These are phyloP conservation scores for Scotopteryx bipunctaria DNA, from an alignment of 2,888 invertebrate genomes.

Conservation along the genomic window DNA sequence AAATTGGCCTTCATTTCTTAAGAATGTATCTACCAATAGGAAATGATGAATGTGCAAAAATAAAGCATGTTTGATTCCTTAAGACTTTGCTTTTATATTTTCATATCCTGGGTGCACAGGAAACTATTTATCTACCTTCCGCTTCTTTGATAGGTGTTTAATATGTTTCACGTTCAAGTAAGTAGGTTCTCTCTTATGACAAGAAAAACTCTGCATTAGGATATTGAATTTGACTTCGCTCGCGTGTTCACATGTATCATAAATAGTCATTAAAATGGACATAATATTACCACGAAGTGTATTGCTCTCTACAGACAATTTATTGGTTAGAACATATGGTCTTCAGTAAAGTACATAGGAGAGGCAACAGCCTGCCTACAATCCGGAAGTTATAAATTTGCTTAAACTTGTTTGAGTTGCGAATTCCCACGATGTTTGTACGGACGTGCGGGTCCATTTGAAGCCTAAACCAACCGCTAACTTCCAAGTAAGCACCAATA, in stretches of 20 bases:
- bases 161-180: conserved; percentile 53
- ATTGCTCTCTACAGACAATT: conserved; percentile 29
- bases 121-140: conserved; percentile 59
- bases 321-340: conserved; percentile 32
- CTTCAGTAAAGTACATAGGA: conserved; percentile 36
- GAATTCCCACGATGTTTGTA: conserved; percentile 77
- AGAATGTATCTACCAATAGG: no score
- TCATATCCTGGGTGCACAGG: conserved; percentile 43
- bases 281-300: conserved; percentile 28
- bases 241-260: conserved; percentile 37
- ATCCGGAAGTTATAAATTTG: conserved; percentile 79
- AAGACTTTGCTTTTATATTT: conserved; percentile 36
- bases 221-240: conserved; percentile 41
- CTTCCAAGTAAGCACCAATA: conserved; percentile 65
- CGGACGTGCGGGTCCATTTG: conserved; percentile 79
- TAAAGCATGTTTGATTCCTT: conserved; percentile 32
- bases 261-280: conserved; percentile 31
- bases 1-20: no score
- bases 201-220: conserved; percentile 30
- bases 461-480: conserved; percentile 72
- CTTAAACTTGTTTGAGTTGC: conserved; percentile 79
- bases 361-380: conserved; percentile 61
- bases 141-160: conserved; percentile 43
- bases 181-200: background rate
- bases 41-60: background rate